Base-by-base conservation (phyloP, 2,113 vertebrate species). In the Ammodytes marinus region DNA sequence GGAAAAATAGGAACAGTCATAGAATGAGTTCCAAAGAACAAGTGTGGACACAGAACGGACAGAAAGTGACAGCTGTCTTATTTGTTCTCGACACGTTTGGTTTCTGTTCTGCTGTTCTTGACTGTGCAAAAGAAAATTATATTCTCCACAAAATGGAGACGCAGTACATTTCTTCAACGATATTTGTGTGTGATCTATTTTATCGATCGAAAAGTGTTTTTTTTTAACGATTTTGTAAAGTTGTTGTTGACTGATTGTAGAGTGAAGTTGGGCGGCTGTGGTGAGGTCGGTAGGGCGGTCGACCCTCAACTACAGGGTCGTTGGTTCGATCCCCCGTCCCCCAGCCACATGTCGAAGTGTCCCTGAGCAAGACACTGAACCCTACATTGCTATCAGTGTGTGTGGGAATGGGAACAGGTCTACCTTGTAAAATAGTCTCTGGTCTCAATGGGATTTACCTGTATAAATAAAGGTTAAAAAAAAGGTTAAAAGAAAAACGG, bases 1-100 rank as follows among this genome's bases (percentile, higher is more conserved):
- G 45, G 65, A 85, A 87, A 79, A 60, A 88, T 27, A 42, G 42
- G 71, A 86, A 64, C 47, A 63, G 77, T 27, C 76, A 80, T 79
- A 71, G 55, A 76, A 60, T 12, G 47, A 47, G 54, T 49, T 57
- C 65, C 57, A 67, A 19, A 50, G 61, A 82, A 68, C 75, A 86
- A 79, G 79, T 71, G 67, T 37, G 49, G 42, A 79, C 66, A 12
- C 7, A 60, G 13, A 54, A 75, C 5, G 4, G 58, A 79, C 65
- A 79, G 19, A 72, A 65, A 58, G 46, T 37, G 8, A 57, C 37
- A 43, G 61, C 60, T 71, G 37, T 50, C 49, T 11, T 45, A 49
- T 55, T 49, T 59, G 37, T 52, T 58, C 45, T 7, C 27, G 13
- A 5, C n/a, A 1, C 52, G 46, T 11, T 10, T n/a, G 27, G 27